Evolutionary conservation across 2,888 invertebrate species (phyloP).

Genomic region (Agrochola litura): DNA sequence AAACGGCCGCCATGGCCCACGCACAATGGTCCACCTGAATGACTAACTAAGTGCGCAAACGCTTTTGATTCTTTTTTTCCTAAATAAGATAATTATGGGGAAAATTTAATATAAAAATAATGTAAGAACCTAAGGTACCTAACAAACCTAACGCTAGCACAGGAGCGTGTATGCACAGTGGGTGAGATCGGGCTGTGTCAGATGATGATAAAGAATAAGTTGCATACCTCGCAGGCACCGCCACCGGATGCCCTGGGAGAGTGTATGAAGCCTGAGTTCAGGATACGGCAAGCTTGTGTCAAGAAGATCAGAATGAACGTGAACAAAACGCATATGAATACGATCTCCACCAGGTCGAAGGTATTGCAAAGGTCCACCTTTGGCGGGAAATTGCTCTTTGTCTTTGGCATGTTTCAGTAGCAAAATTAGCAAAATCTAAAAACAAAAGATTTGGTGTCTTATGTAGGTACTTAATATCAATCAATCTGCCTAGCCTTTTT

Average conservation of each 20-base stretch:
- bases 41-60: too few relatives aligned
- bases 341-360: conserved; percentile 79
- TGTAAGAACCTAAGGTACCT: background rate
- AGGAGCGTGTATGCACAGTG: background rate
- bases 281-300: conserved; percentile 76
- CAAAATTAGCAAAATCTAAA: background rate
- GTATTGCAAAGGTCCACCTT: conserved; percentile 60
- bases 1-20: too few relatives aligned
- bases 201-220: background rate
- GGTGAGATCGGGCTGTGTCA: background rate
- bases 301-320: conserved; percentile 78
- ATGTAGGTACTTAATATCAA: background rate
- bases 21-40: too few relatives aligned
- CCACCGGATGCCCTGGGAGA: background rate
- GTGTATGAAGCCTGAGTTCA: conserved; percentile 70
- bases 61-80: too few relatives aligned
- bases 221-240: conserved; percentile 34
- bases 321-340: conserved; percentile 79
- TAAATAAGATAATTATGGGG: background rate
- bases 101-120: background rate
- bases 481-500: too few relatives aligned
- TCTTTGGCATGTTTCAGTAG: conserved; percentile 5
- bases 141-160: background rate
- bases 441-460: background rate
- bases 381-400: conserved; percentile 26